Evolutionary conservation across 2,113 vertebrate genomes (phyloP), one percentile per base, ranked within the genome.

Genomic region (Polyodon spathula): DNA sequence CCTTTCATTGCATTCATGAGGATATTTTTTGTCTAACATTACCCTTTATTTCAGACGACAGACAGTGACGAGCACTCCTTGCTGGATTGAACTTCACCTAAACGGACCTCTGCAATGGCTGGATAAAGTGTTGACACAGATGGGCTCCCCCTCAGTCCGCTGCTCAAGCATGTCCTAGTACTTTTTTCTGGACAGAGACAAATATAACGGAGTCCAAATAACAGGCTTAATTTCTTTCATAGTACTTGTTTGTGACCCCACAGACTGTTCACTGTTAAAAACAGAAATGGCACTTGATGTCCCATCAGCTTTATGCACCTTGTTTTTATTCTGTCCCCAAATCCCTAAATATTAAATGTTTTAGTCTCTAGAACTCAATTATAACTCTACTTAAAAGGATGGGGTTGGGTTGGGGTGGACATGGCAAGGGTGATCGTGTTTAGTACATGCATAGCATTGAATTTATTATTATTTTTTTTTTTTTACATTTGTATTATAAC

Each of bases 101-200:
- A 98, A 98, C 0, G 93, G 96, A 76, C 96, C 95, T 66, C 86
- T 98, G 70, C 95, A 98, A 57, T 98, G 96, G 95, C 66, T 98
- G 88, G 95, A 98, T 81, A 98, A 98, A 88, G 95, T 98, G 68
- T 83, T 98, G 84, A 98, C 96, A 82, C 96, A 98, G 75, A 98
- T 98, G 96, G 96, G 95, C 48, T 98, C 96, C 27, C 96, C 95
- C 44, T 95, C 93, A 71, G 94, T 96, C 67, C 96, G 94, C 69
- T 98, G 96, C 72, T 98, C 96, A 66, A 98, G 95, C 82, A 97
- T 98, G 95, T 97, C 95, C 8, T 97, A 94, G 92, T 73, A 69
- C 68, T 68, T 67, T 69, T 66, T 74, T 74, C 76, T 70, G 60
- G 41, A 62, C 37, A 17, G 74, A 74, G 70, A 65, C 69, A 75